Evolutionary conservation across 1,140 invertebrate species (phyloP).

Genomic region (Papilio machaon): DNA sequence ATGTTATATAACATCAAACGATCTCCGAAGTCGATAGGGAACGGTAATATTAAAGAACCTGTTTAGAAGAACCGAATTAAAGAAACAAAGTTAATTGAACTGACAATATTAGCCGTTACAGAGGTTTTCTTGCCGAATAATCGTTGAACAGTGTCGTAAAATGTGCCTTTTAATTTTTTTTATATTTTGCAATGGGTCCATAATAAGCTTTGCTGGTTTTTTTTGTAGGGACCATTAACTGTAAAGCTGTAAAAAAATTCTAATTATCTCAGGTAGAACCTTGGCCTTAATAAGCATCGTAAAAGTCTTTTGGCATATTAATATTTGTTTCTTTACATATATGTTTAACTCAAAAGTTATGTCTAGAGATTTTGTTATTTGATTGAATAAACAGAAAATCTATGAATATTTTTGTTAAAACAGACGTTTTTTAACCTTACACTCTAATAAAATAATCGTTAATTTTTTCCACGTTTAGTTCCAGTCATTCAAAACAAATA

Average conservation of each 20-base stretch:
- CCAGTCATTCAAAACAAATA: background rate
- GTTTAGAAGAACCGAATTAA: conserved; percentile 16
- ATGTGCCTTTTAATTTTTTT: conserved; percentile 26
- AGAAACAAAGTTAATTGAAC: conserved; percentile 32
- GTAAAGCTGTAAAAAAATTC: conserved; percentile 9
- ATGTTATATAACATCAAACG: background rate
- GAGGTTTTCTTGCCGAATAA: conserved; percentile 26
- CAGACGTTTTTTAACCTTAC: background rate
- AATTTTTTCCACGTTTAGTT: background rate
- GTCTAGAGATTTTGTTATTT: too few species aligned
- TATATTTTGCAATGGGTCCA: conserved; percentile 23
- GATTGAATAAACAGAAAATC: background rate
- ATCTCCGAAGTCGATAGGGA: conserved; percentile 1
- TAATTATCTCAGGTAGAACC: conserved; percentile 20
- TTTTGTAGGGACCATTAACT: conserved; percentile 27
- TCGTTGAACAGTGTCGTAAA: conserved; percentile 30
- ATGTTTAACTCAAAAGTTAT: background rate
- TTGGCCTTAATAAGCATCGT: background rate
- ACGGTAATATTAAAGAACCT: conserved; percentile 2
- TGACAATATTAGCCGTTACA: conserved; percentile 17
- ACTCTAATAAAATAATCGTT: background rate
- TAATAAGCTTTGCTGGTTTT: conserved; percentile 35
- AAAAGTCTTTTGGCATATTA: background rate
- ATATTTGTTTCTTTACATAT: background rate
- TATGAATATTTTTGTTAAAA: background rate